Percentiles rank a stretch among this genome's conserved stretches.
Evolutionary conservation across 2,113 vertebrate species (phyloP).

Genomic region (Ageneiosus marmoratus): DNA sequence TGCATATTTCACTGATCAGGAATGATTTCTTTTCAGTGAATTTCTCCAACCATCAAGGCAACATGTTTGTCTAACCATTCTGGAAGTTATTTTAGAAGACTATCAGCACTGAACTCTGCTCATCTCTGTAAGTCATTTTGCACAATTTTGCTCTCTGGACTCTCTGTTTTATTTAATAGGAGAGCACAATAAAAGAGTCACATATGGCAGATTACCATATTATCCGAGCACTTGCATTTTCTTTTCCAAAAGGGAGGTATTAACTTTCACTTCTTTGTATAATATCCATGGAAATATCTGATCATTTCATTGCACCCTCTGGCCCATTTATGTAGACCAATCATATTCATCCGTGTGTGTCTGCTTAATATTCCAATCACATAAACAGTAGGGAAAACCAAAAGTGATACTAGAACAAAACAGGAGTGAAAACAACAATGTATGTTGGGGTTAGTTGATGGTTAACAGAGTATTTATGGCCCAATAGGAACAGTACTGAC

Average conservation of each 20-base stretch:
- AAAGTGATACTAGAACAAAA: constrained; percentile 16
- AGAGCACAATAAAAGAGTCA: constrained; percentile 15
- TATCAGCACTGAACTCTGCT: constrained; percentile 31
- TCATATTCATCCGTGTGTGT: constrained; percentile 10
- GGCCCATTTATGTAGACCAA: background rate
- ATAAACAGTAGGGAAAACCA: constrained; percentile 1
- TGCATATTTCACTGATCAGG: background rate
- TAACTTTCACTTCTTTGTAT: constrained; percentile 24
- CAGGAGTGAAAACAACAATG: background rate
- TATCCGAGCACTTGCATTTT: constrained; percentile 19
- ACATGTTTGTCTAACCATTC: background rate
- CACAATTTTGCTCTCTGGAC: constrained; percentile 36
- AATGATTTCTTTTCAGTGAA: background rate
- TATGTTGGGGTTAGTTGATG: background rate
- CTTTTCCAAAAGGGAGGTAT: constrained; percentile 34
- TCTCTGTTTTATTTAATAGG: constrained; percentile 46
- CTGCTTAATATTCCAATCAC: constrained; percentile 33
- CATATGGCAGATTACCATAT: constrained; percentile 61
- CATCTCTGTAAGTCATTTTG: constrained; percentile 51
- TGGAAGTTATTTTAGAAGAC: background rate
- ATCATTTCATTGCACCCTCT: constrained; percentile 24
- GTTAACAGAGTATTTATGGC: background rate
- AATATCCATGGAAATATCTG: background rate
- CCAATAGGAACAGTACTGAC: too few species aligned
- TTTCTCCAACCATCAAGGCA: background rate